Evolutionary conservation across 2,113 vertebrate species (phyloP).

Genomic region (Trogon surrucura): DNA sequence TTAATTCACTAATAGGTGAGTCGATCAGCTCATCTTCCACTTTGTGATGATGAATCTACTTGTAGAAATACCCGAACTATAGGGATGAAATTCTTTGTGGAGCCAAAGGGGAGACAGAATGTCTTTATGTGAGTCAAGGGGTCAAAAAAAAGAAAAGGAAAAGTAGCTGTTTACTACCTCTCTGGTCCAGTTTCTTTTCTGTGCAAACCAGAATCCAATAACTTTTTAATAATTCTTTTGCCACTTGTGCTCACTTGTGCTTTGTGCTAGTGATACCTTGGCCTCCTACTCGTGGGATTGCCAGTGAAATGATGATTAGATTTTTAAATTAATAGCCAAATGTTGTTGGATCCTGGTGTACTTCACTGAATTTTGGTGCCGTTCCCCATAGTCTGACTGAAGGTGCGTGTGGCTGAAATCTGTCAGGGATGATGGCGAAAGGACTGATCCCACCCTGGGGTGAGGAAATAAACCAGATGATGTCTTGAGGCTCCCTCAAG

Average conservation of each 20-base stretch:
- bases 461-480: background rate
- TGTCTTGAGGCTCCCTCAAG: background rate
- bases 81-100: background rate
- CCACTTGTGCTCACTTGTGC: background rate
- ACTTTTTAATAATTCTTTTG: background rate
- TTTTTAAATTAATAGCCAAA: background rate
- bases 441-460: background rate
- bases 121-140: background rate
- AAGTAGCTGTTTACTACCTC: background rate
- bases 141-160: fast-evolving
- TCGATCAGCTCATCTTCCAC: background rate
- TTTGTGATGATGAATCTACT: background rate
- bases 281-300: background rate
- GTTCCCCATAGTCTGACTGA: background rate
- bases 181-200: background rate
- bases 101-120: background rate
- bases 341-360: background rate
- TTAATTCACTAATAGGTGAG: background rate
- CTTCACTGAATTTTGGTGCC: fast-evolving
- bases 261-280: background rate
- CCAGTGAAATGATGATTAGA: background rate
- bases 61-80: background rate
- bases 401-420: background rate
- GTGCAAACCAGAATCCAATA: background rate
- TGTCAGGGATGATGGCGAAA: background rate